These are phyloP conservation scores for Lymantria monacha DNA, from an alignment of 2,888 invertebrate genomes.

Conservation along the genomic window DNA sequence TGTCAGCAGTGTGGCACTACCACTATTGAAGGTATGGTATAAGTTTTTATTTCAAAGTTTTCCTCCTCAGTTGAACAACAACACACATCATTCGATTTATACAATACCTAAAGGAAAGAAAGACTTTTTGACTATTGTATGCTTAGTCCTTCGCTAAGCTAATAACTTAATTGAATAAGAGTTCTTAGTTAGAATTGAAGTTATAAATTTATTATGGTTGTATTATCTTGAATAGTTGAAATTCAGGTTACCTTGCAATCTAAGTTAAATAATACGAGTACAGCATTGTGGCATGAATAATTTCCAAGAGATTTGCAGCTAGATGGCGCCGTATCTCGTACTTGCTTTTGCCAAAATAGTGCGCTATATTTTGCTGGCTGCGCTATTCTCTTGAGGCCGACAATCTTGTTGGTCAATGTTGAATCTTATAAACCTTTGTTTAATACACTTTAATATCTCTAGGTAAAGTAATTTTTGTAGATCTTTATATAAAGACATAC, in stretches of 20 bases:
- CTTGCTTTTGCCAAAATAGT: conserved; percentile 27
- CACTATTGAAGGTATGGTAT: no score
- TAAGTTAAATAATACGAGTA: conserved; percentile 31
- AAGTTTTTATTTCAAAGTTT: no score
- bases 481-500: no score
- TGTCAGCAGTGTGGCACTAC: no score
- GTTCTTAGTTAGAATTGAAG: no score
- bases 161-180: no score
- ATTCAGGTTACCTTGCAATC: conserved; percentile 21
- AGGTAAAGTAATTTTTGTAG: background rate
- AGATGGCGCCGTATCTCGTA: conserved; percentile 26
- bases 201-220: no score
- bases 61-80: no score
- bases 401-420: conserved; percentile 16
- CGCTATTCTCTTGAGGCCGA: conserved; percentile 20
- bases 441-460: conserved; percentile 12
- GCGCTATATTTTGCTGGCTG: conserved; percentile 19
- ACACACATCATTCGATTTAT: no score
- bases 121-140: no score
- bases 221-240: conserved; percentile 13
- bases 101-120: no score
- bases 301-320: conserved; percentile 28
- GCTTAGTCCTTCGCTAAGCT: no score
- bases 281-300: conserved; percentile 28
- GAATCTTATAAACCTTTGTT: background rate